These are phyloP conservation scores for Pipistrellus kuhlii DNA, from an alignment of 2,797 vertebrate genomes.

Conservation along the genomic window DNA sequence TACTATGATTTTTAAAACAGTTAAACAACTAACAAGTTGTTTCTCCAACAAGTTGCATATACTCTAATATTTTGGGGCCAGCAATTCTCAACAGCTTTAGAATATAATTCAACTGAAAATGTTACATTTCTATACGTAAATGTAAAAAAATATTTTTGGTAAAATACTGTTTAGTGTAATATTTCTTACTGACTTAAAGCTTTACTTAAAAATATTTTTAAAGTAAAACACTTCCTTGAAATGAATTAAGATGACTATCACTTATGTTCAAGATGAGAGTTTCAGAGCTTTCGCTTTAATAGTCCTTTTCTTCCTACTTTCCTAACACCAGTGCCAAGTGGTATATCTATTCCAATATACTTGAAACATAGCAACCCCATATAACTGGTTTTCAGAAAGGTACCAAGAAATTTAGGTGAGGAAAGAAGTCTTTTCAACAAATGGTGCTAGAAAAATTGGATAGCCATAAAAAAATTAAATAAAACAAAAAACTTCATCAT, in stretches of 20 bases:
- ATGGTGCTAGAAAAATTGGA: neutral
- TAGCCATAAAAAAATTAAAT: neutral
- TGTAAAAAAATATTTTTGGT: constrained; percentile 15
- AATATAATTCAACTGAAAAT: constrained; percentile 50
- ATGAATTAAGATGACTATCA: neutral
- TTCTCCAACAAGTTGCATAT: constrained; percentile 27
- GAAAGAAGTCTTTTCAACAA: constrained; percentile 45
- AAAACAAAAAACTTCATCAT: neutral
- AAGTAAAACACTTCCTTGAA: constrained; percentile 17
- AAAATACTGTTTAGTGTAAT: constrained; percentile 24
- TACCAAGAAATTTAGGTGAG: neutral
- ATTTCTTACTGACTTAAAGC: constrained; percentile 9
- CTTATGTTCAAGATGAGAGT: neutral
- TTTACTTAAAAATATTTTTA: neutral
- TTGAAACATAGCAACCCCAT: neutral
- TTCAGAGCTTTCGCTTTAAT: constrained; percentile 10
- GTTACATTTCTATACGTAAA: neutral
- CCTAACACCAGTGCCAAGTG: neutral
- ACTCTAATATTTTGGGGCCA: neutral
- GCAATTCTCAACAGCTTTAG: neutral
- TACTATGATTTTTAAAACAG: neutral
- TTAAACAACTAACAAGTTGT: neutral
- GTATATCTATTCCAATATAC: neutral
- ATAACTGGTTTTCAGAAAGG: constrained; percentile 20
- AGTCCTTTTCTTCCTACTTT: neutral